Conservation (phyloP, 2,797 vertebrate species). For the Chloroceryle amazona region DNA sequence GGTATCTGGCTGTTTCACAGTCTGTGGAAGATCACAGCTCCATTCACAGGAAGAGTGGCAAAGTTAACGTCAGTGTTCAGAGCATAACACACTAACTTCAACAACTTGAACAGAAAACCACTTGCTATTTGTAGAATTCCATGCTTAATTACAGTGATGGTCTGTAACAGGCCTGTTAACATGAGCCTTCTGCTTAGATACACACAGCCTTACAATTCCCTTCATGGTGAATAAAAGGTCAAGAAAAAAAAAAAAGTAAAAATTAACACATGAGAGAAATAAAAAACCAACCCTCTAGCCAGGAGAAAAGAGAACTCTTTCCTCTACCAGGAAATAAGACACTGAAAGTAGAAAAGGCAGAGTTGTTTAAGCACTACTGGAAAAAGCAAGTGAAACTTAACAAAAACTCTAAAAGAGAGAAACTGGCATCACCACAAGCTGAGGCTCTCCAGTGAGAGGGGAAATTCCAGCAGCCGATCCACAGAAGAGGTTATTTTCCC, state of each 20-base stretch:
- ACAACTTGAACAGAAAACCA: not conserved
- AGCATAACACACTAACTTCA: not conserved
- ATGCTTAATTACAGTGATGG: not conserved
- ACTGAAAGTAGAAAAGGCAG: not conserved
- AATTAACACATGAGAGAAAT: not conserved
- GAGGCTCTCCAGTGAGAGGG: not conserved
- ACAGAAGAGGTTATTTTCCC: not conserved
- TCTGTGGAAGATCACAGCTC: not conserved
- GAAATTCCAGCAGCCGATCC: constrained; percentile 14
- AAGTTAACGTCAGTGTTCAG: not conserved
- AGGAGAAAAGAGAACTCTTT: not conserved
- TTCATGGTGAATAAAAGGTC: not conserved
- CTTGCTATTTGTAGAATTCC: not conserved
- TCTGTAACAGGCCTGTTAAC: not conserved
- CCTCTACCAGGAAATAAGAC: not conserved
- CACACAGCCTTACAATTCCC: not conserved
- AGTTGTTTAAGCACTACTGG: not conserved
- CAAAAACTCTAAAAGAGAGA: not conserved
- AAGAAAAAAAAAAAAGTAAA: not conserved
- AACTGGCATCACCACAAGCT: not conserved
- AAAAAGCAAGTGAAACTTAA: not conserved
- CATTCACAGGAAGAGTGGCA: not conserved
- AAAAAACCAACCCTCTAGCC: not conserved
- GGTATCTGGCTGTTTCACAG: not conserved
- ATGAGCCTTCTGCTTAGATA: not conserved